phyloP scores from a whole-genome alignment of 2,888 invertebrate genomes.

The Hedya salicella region DNA sequence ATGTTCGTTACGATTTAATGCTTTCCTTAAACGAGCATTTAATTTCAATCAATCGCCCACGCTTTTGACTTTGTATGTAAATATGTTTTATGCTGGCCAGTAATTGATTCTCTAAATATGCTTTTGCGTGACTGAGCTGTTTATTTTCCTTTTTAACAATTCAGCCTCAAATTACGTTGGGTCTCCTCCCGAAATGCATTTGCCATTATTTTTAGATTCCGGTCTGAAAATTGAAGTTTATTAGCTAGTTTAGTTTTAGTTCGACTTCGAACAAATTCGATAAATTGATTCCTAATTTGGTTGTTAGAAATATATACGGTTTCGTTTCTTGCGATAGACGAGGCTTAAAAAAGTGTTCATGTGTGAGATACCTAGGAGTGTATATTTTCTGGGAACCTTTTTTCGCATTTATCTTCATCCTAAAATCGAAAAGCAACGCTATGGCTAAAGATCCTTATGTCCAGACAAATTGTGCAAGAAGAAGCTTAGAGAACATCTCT shows the following conservation, averaged over 20 bases:
- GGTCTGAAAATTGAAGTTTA: slow-evolving; percentile 28
- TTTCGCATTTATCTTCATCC: neutral
- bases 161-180: slow-evolving; percentile 46
- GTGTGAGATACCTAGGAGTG: neutral
- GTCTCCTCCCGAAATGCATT: slow-evolving; percentile 41
- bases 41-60: slow-evolving; percentile 40
- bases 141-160: slow-evolving; percentile 53
- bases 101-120: slow-evolving; percentile 70
- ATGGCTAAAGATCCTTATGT: slow-evolving; percentile 27
- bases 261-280: neutral
- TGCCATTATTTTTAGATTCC: slow-evolving; percentile 33
- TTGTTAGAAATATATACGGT: neutral
- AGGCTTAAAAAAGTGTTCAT: neutral
- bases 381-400: neutral
- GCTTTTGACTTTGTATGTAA: slow-evolving; percentile 39
- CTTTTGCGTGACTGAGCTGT: slow-evolving; percentile 63
- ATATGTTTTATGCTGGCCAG: slow-evolving; percentile 44
- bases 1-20: slow-evolving; percentile 1
- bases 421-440: neutral
- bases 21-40: slow-evolving; percentile 34
- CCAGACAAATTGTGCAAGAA: slow-evolving; percentile 64
- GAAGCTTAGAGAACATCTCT: slow-evolving; percentile 56
- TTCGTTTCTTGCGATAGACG: no score
- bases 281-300: neutral
- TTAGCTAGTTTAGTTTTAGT: slow-evolving; percentile 3